Conservation (phyloP, 1,140 invertebrate species). For the Macrobrachium nipponense region DNA sequence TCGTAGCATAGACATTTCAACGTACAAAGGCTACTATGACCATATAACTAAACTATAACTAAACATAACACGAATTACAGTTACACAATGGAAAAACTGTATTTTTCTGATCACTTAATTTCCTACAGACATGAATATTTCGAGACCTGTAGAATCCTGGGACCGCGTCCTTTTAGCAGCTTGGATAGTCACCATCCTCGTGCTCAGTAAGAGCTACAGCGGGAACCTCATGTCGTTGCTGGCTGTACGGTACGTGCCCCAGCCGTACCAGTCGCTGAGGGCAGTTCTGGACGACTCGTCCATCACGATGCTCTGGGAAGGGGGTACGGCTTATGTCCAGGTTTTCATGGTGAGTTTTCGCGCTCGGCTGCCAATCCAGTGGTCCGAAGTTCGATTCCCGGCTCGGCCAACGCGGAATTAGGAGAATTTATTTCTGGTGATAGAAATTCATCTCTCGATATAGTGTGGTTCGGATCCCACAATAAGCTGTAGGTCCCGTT, state of each 20-base stretch:
- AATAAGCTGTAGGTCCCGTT: too few species aligned
- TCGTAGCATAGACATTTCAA: too few species aligned
- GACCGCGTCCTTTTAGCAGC: background rate
- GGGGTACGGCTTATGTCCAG: background rate
- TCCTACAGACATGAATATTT: background rate
- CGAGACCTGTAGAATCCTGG: background rate
- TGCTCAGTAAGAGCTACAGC: background rate
- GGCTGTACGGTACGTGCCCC: background rate
- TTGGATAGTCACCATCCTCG: background rate
- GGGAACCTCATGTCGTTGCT: slow-evolving; percentile 10
- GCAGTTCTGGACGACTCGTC: slow-evolving; percentile 1
- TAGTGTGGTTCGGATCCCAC: too few species aligned
- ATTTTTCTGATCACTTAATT: background rate
- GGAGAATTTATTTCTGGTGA: too few species aligned
- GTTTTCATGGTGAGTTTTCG: background rate
- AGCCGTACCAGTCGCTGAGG: slow-evolving; percentile 14
- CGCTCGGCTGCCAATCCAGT: too few species aligned
- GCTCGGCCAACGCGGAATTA: too few species aligned
- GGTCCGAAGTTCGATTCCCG: too few species aligned
- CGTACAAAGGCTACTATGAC: too few species aligned
- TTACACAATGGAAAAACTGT: too few species aligned
- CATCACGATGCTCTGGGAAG: slow-evolving; percentile 4
- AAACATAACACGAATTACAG: too few species aligned
- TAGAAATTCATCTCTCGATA: too few species aligned
- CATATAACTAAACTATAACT: too few species aligned